Conservation (phyloP, 2,113 vertebrate genomes). For the Nannospalax galili region DNA sequence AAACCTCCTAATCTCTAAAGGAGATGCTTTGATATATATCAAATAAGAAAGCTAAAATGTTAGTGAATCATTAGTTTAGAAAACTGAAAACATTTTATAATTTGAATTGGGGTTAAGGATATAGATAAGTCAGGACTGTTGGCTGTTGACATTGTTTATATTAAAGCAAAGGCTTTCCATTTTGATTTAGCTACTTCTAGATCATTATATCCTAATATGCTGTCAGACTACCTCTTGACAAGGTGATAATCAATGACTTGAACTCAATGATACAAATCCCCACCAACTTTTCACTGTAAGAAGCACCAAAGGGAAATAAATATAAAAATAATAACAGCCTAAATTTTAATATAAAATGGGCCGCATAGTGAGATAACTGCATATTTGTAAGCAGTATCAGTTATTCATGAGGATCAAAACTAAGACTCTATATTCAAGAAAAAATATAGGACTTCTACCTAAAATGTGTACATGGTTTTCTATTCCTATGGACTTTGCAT, state of each 20-base stretch:
- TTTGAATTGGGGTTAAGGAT: neutral
- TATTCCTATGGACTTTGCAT: neutral
- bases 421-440: neutral
- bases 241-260: neutral
- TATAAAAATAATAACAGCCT: neutral
- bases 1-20: too few relatives aligned
- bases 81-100: neutral
- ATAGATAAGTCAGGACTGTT: neutral
- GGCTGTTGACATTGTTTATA: neutral
- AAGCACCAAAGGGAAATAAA: neutral
- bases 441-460: neutral
- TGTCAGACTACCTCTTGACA: neutral
- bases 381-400: neutral
- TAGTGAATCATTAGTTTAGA: neutral
- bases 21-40: neutral
- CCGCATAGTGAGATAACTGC: neutral
- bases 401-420: neutral
- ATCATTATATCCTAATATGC: neutral
- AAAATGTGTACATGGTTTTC: neutral
- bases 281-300: neutral
- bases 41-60: neutral
- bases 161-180: neutral
- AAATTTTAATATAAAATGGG: neutral
- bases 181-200: neutral
- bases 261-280: neutral